A percentile compares a stretch with the other conserved stretches of the same genome.
Conservation (phyloP, 1,140 invertebrate species). For the Pissodes strobi region DNA sequence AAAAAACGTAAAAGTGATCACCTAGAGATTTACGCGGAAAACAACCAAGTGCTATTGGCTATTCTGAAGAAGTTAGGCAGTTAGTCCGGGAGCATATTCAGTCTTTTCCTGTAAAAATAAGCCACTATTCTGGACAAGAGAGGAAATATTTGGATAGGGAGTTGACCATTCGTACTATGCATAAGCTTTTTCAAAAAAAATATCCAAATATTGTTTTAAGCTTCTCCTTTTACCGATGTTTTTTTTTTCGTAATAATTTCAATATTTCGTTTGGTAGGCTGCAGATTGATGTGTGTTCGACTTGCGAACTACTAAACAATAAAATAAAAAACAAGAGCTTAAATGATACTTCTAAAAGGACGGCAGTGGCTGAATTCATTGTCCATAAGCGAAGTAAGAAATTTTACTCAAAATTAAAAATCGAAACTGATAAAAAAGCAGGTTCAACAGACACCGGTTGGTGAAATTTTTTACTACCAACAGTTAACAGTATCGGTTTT, state of each 20-base stretch:
- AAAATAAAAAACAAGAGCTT: too few relatives aligned
- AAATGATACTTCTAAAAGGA: conserved; percentile 40
- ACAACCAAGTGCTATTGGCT: too few relatives aligned
- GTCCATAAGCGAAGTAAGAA: conserved; percentile 41
- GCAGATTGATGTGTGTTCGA: not conserved
- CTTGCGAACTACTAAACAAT: too few relatives aligned
- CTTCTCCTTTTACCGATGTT: not conserved
- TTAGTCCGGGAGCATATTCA: conserved; percentile 6
- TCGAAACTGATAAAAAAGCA: conserved; percentile 32
- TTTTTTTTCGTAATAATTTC: conserved; percentile 41
- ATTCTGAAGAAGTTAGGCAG: too few relatives aligned
- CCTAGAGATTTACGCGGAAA: too few relatives aligned
- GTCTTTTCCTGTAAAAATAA: conserved; percentile 4
- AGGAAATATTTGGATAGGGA: not conserved
- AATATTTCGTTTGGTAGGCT: conserved; percentile 36
- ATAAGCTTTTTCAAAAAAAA: conserved; percentile 8
- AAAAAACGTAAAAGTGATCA: too few relatives aligned
- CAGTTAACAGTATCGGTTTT: conserved; percentile 8
- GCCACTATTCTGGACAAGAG: conserved; percentile 5
- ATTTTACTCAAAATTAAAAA: conserved; percentile 40
- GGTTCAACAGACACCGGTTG: conserved; percentile 29
- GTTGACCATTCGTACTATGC: not conserved
- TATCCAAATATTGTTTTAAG: not conserved
- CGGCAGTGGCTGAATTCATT: conserved; percentile 41
- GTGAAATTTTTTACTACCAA: conserved; percentile 12